Conservation (phyloP, 2,888 invertebrate genomes). For the Netelia inedita region DNA sequence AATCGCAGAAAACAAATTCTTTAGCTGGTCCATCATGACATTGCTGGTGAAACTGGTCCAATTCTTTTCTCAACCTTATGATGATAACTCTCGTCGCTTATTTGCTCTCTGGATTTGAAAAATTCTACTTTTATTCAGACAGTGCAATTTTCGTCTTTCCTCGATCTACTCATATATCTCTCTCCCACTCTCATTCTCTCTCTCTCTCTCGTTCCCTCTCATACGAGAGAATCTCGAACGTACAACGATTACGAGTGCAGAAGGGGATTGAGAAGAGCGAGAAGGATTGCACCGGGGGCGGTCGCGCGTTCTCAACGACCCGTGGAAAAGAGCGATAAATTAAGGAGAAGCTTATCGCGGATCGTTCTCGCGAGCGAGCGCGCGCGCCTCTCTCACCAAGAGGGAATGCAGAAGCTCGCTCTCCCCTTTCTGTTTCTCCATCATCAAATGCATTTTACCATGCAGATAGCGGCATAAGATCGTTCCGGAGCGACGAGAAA, state of each 20-base stretch:
- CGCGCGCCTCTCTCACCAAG: slow-evolving; percentile 52
- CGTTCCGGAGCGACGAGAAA: slow-evolving; percentile 9
- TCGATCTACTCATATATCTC: slow-evolving; percentile 11
- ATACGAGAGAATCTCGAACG: slow-evolving; percentile 52
- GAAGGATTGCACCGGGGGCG: slow-evolving; percentile 67
- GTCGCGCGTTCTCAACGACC: slow-evolving; percentile 75
- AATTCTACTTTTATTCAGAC: slow-evolving; percentile 44
- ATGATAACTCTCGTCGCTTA: slow-evolving; percentile 23
- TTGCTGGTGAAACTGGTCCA: too few relatives aligned
- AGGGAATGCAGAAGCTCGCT: slow-evolving; percentile 75
- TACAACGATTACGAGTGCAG: slow-evolving; percentile 31
- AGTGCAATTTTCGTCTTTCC: slow-evolving; percentile 42
- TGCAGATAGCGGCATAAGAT: slow-evolving; percentile 71
- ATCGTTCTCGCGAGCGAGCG: slow-evolving; percentile 77
- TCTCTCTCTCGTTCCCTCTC: background rate
- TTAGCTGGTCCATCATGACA: too few relatives aligned
- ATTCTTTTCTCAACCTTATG: slow-evolving; percentile 10
- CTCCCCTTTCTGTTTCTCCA: slow-evolving; percentile 40
- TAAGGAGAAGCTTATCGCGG: slow-evolving; percentile 81
- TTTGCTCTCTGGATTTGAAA: slow-evolving; percentile 34
- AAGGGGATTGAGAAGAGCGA: slow-evolving; percentile 30
- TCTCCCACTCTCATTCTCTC: too few relatives aligned
- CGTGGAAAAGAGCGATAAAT: slow-evolving; percentile 81
- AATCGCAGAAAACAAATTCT: too few relatives aligned
- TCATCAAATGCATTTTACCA: slow-evolving; percentile 60